Evolutionary conservation across 2,113 vertebrate genomes (phyloP).

Genomic region (Globicephala melas): DNA sequence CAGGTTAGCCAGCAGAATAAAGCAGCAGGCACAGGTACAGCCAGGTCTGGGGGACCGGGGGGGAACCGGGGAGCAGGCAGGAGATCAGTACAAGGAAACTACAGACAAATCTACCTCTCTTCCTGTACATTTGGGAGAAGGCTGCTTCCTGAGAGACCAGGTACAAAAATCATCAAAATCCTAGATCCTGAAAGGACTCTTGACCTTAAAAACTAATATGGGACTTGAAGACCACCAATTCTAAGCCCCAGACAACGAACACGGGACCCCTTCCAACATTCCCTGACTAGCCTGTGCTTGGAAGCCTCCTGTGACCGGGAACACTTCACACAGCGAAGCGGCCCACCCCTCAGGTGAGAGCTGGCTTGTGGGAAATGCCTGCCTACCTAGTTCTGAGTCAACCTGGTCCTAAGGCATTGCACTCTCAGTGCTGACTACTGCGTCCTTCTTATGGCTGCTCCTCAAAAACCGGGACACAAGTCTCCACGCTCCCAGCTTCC

Average conservation of each 20-base stretch:
- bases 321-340: accelerated
- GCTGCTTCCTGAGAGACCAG: too few relatives aligned
- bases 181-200: too few relatives aligned
- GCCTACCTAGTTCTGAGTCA: neutral
- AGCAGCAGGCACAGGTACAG: neutral
- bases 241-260: neutral
- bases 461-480: neutral
- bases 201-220: neutral
- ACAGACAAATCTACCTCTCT: neutral
- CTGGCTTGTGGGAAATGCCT: neutral
- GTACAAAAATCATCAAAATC: neutral
- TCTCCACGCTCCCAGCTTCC: neutral
- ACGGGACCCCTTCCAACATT: accelerated
- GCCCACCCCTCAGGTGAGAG: neutral
- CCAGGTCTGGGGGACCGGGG: accelerated
- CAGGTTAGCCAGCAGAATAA: neutral
- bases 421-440: neutral
- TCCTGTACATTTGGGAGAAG: accelerated
- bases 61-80: too few relatives aligned
- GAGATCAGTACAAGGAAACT: neutral
- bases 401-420: accelerated
- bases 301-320: accelerated
- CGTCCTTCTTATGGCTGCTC: neutral
- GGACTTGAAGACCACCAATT: neutral
- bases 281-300: accelerated